phyloP scores from a whole-genome alignment of 2,113 vertebrate genomes.

The Barbus barbus region DNA sequence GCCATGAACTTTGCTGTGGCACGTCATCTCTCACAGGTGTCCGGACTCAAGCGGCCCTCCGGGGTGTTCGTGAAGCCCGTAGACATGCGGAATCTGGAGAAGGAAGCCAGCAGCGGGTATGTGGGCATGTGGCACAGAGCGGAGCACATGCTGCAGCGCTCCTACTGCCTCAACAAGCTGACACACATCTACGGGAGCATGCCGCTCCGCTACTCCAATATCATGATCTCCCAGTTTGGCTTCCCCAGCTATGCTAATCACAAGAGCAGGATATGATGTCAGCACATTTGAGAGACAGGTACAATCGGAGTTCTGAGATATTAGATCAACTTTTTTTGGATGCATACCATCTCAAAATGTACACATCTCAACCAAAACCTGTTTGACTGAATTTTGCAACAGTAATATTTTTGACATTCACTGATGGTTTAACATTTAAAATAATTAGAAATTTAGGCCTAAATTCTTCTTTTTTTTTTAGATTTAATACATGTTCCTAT shows the following conservation, averaged over 20 bases:
- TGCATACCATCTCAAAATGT: not conserved
- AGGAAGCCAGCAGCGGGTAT: constrained; percentile 86
- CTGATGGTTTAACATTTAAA: too few species aligned
- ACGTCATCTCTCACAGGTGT: constrained; percentile 60
- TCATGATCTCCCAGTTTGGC: constrained; percentile 95
- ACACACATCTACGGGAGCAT: constrained; percentile 84
- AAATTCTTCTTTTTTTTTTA: too few species aligned
- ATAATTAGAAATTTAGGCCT: too few species aligned
- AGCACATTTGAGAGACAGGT: not conserved
- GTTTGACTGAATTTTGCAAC: too few species aligned
- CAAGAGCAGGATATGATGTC: constrained; percentile 76
- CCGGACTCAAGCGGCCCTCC: constrained; percentile 72
- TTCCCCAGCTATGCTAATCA: constrained; percentile 94
- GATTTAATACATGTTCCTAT: too few species aligned
- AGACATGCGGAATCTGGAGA: constrained; percentile 88
- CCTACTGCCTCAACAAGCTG: constrained; percentile 89
- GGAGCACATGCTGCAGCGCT: constrained; percentile 90
- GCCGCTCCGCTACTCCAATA: constrained; percentile 90
- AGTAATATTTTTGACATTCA: too few species aligned
- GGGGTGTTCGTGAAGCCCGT: constrained; percentile 92
- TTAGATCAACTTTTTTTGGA: not conserved
- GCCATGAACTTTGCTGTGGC: constrained; percentile 89
- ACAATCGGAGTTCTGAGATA: not conserved
- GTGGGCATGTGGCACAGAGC: constrained; percentile 94
- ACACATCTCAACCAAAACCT: too few species aligned